Evolutionary conservation across 1,140 invertebrate genomes (phyloP).

Genomic region (Brachionus koreanus): DNA sequence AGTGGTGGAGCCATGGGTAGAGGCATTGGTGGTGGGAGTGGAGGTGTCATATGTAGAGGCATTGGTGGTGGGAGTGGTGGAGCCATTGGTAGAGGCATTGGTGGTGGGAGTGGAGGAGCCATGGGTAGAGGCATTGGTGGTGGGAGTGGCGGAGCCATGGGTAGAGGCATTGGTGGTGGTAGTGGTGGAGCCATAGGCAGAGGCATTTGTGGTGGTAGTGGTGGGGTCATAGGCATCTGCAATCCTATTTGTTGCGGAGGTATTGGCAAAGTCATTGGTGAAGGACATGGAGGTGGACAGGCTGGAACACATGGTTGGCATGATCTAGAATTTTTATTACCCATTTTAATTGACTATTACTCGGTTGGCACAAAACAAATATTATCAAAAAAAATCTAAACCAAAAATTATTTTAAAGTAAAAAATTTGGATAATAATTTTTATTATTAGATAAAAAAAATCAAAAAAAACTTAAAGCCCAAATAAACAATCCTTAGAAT

Average conservation of each 20-base stretch:
- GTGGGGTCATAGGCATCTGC: not conserved
- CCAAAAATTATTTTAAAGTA: not conserved
- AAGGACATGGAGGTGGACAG: conserved; percentile 7
- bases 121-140: not conserved
- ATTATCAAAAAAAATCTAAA: not conserved
- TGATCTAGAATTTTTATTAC: not conserved
- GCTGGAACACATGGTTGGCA: not conserved
- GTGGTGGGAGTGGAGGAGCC: not conserved
- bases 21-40: not conserved
- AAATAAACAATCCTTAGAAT: not conserved
- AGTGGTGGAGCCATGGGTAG: not conserved
- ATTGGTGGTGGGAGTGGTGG: not conserved
- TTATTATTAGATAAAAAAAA: no score
- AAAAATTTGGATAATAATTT: not conserved
- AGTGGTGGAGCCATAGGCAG: not conserved
- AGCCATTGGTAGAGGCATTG: not conserved
- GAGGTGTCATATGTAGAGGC: not conserved
- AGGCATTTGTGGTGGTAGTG: not conserved
- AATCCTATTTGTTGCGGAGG: not conserved
- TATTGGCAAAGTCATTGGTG: not conserved
- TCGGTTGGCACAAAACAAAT: not conserved
- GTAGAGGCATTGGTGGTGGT: not conserved
- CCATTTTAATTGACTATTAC: conserved; percentile 23
- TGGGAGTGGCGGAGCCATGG: not conserved
- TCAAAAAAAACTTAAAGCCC: not conserved